These are phyloP conservation scores for Synchiropus splendidus DNA, from an alignment of 2,113 vertebrate genomes.

Conservation along the genomic window DNA sequence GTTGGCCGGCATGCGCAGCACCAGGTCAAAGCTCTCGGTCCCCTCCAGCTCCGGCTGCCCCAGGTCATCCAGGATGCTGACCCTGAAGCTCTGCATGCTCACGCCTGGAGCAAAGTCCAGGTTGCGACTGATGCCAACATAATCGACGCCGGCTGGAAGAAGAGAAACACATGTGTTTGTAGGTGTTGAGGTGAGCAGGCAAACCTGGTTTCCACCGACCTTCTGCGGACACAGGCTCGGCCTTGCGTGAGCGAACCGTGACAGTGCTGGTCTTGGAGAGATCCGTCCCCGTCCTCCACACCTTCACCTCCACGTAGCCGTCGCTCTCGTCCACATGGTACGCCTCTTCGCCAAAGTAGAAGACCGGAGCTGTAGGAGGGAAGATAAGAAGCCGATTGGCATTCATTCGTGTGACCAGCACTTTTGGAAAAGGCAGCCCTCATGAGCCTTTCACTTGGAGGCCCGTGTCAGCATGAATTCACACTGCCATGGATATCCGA, in stretches of 20 bases:
- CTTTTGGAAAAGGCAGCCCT: no score
- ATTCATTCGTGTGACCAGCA: no score
- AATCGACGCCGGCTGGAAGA: constrained; percentile 78
- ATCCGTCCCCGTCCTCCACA: constrained; percentile 84
- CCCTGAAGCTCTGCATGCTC: constrained; percentile 75
- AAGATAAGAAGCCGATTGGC: not conserved
- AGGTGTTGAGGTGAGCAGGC: not conserved
- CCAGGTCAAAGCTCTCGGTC: constrained; percentile 79
- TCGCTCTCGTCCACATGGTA: constrained; percentile 82
- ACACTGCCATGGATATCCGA: no score
- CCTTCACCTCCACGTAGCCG: constrained; percentile 72
- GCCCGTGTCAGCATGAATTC: no score
- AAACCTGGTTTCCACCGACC: constrained; percentile 52
- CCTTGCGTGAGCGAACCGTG: constrained; percentile 82
- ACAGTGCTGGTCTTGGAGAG: constrained; percentile 77
- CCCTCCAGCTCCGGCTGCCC: constrained; percentile 85
- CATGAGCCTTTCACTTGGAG: no score
- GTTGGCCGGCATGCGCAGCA: constrained; percentile 79
- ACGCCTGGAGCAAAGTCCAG: constrained; percentile 87
- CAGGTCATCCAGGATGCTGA: constrained; percentile 85
- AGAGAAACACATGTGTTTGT: fast-evolving
- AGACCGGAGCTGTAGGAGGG: constrained; percentile 74
- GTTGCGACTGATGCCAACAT: constrained; percentile 86
- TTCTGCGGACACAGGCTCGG: constrained; percentile 75
- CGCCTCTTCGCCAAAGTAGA: constrained; percentile 77